phyloP scores from a whole-genome alignment of 2,797 vertebrate genomes.

The Enteromius mattozi region DNA sequence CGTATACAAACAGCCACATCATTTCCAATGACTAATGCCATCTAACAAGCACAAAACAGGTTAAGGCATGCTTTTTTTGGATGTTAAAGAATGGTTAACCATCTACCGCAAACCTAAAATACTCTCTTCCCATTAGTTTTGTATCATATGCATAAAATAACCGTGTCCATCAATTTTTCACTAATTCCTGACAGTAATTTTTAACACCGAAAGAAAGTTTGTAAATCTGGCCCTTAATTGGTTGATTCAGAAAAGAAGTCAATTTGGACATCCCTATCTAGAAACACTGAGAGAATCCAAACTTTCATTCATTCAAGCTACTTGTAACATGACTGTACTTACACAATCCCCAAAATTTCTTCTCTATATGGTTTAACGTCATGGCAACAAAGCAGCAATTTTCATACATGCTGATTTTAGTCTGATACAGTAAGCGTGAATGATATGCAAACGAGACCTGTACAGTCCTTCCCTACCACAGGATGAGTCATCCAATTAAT shows the following conservation, averaged over 20 bases:
- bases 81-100: not conserved
- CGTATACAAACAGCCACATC: not conserved
- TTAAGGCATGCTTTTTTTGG: not conserved
- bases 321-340: not conserved
- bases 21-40: not conserved
- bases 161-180: not conserved
- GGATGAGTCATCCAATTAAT: not conserved
- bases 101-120: not conserved
- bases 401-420: conserved; percentile 26
- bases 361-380: conserved; percentile 1
- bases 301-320: conserved; percentile 5
- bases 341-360: not conserved
- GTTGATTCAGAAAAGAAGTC: not conserved
- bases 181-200: not conserved
- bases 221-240: not conserved
- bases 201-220: not conserved
- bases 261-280: not conserved
- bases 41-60: not conserved
- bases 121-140: not conserved
- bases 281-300: not conserved
- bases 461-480: conserved; percentile 12
- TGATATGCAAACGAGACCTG: not conserved
- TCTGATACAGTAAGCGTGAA: conserved; percentile 9
- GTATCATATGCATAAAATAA: not conserved
- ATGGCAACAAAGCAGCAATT: conserved; percentile 26